These are phyloP conservation scores for Scaptomyza parva DNA, from an alignment of 2,888 invertebrate species.

Conservation along the genomic window DNA sequence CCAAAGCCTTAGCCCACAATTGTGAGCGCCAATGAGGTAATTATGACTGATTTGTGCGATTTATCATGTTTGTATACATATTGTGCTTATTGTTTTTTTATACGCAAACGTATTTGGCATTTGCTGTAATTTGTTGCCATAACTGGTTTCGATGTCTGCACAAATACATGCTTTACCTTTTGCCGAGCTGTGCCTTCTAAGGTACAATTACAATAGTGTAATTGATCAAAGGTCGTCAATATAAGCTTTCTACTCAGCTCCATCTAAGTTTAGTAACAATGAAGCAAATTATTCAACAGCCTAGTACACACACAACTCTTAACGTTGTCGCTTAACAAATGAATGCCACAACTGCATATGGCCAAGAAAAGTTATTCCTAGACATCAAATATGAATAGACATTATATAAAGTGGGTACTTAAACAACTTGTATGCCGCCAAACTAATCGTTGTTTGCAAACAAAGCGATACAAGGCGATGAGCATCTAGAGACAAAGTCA, in stretches of 20 bases:
- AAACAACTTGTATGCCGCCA: slow-evolving; percentile 27
- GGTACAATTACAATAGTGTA: slow-evolving; percentile 40
- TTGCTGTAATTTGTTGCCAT: slow-evolving; percentile 48
- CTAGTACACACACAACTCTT: slow-evolving; percentile 26
- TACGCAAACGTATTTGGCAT: slow-evolving; percentile 44
- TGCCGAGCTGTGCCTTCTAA: slow-evolving; percentile 40
- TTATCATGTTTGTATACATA: slow-evolving; percentile 52
- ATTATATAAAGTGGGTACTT: slow-evolving; percentile 6
- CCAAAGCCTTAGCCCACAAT: slow-evolving; percentile 16
- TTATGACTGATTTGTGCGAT: slow-evolving; percentile 64
- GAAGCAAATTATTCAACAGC: slow-evolving; percentile 47
- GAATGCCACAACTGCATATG: slow-evolving; percentile 32
- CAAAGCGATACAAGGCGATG: slow-evolving; percentile 6
- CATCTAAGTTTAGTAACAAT: slow-evolving; percentile 36
- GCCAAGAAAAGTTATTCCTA: slow-evolving; percentile 31
- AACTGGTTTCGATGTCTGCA: slow-evolving; percentile 43
- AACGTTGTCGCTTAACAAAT: slow-evolving; percentile 33
- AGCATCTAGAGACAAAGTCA: slow-evolving; percentile 10
- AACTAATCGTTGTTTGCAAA: slow-evolving; percentile 11
- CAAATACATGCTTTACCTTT: slow-evolving; percentile 26
- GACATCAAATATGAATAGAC: slow-evolving; percentile 32
- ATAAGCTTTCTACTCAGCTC: slow-evolving; percentile 19
- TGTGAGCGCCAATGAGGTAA: slow-evolving; percentile 37
- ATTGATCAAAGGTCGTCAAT: slow-evolving; percentile 58
- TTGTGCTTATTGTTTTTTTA: slow-evolving; percentile 12